Evolutionary conservation across 2,797 vertebrate species (phyloP).

Genomic region (Sebastes kiyomatsui): DNA sequence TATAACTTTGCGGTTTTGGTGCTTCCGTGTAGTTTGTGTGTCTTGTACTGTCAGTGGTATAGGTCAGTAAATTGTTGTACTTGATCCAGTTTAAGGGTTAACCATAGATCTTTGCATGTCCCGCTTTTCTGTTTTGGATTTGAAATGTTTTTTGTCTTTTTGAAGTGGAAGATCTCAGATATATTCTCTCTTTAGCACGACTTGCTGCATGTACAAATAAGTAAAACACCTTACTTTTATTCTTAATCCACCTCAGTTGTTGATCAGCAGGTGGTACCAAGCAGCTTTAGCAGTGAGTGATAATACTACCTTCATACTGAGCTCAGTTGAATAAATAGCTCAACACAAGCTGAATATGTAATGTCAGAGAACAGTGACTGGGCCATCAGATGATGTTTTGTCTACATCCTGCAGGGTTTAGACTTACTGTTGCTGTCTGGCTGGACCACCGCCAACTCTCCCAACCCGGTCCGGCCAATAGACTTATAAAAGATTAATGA

Average conservation of each 20-base stretch:
- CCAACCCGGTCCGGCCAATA: background rate
- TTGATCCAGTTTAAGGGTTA: too few species aligned
- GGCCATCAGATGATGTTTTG: background rate
- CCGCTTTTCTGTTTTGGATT: background rate
- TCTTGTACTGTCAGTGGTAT: too few species aligned
- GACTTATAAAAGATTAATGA: conserved; percentile 20
- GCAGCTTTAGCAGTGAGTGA: conserved; percentile 12
- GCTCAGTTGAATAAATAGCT: conserved; percentile 5
- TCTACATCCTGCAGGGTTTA: background rate
- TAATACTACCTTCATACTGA: conserved; percentile 25
- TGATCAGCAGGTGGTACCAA: conserved; percentile 12
- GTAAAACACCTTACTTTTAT: conserved; percentile 28
- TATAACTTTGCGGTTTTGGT: too few species aligned
- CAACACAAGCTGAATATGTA: background rate
- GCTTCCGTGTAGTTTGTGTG: too few species aligned
- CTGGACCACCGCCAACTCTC: background rate
- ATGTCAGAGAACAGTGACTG: background rate
- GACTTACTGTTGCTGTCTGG: background rate
- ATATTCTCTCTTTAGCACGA: background rate
- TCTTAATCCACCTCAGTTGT: conserved; percentile 49
- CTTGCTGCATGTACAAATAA: background rate
- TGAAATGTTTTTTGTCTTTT: background rate
- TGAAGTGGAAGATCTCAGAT: conserved; percentile 9
- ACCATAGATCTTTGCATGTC: too few species aligned
- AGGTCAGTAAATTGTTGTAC: too few species aligned